Evolutionary conservation across 2,888 invertebrate species (phyloP), one percentile per base, ranked within the genome.

Genomic region (Cancer borealis): DNA sequence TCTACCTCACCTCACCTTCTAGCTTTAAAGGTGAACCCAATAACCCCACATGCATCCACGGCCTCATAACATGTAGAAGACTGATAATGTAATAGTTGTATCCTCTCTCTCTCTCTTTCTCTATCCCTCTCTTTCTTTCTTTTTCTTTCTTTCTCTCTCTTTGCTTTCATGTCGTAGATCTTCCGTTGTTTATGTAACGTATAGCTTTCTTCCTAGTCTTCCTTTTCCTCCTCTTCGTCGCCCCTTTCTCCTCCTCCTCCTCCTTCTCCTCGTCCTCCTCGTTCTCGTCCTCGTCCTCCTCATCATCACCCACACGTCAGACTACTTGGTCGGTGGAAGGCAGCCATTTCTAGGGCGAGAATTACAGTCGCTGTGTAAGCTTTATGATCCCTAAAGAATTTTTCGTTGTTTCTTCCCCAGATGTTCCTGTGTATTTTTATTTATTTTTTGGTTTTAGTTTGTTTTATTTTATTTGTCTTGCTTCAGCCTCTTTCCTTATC

Each of bases 361-460:
- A n/a, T n/a, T 66, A 66, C 66, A 66, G 21, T 5, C 17, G 66
- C n/a, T 3, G 66, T 6, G 66, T 66, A n/a, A 66, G 66, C n/a
- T n/a, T 66, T n/a, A 66, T n/a, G 66, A n/a, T 66, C 66, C n/a
- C 66, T 66, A 21, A n/a, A n/a, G 66, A 66, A 66, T 66, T n/a
- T n/a, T 2, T 6, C n/a, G n/a, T n/a, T 8, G 4, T 66, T 66
- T 66, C 60, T 12, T 66, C 5, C 10, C 10, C 12, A 49, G 49
- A 49, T 49, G 49, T 49, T 49, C 49, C 12, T 49, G 49, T 8
- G 8, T 49, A 6, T 10, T 49, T 49, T 49, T 49, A 10, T 3
- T 49, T 2, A 0, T 49, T 12, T 49, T n/a, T n/a, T n/a, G n/a
- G 10, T 49, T 12, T 49, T 12, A 10, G 5, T 49, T 8, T n/a